A percentile compares a stretch with the other conserved stretches of the same genome.
phyloP scores from a whole-genome alignment of 2,888 invertebrate species.

The Tetropium fuscum region DNA sequence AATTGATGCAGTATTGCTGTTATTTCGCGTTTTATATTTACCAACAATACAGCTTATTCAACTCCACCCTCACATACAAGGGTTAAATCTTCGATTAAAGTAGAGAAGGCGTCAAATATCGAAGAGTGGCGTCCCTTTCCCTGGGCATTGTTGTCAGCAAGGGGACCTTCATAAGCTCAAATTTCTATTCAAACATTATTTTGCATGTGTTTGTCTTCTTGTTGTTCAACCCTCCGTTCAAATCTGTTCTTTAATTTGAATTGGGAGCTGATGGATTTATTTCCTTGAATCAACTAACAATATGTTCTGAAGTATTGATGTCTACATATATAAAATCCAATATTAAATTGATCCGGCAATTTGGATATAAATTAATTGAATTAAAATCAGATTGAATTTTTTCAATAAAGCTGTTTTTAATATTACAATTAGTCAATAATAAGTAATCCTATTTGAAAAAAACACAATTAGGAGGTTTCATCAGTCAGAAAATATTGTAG shows the following conservation, averaged over 20 bases:
- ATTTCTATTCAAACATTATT: slow-evolving; percentile 54
- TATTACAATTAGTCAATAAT: no score
- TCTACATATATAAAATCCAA: background rate
- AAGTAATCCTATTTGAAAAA: no score
- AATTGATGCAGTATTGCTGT: slow-evolving; percentile 34
- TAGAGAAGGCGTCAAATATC: slow-evolving; percentile 59
- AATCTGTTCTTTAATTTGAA: slow-evolving; percentile 32
- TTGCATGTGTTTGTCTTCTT: slow-evolving; percentile 51
- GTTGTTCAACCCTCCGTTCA: slow-evolving; percentile 44
- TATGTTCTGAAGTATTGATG: background rate
- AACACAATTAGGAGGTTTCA: no score
- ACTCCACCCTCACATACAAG: slow-evolving; percentile 56
- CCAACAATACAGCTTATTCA: slow-evolving; percentile 51
- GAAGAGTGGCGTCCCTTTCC: slow-evolving; percentile 47
- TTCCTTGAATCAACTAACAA: slow-evolving; percentile 8
- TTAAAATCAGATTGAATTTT: no score
- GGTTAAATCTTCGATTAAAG: slow-evolving; percentile 61
- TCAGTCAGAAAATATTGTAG: no score
- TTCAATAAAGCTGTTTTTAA: no score
- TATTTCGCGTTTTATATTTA: slow-evolving; percentile 47
- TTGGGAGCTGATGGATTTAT: slow-evolving; percentile 7
- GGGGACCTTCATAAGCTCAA: slow-evolving; percentile 48
- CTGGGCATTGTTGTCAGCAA: slow-evolving; percentile 43
- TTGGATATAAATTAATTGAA: no score
- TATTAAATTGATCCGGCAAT: no score